Base-by-base conservation (phyloP, 2,888 invertebrate species). In the Diaperis boleti region DNA sequence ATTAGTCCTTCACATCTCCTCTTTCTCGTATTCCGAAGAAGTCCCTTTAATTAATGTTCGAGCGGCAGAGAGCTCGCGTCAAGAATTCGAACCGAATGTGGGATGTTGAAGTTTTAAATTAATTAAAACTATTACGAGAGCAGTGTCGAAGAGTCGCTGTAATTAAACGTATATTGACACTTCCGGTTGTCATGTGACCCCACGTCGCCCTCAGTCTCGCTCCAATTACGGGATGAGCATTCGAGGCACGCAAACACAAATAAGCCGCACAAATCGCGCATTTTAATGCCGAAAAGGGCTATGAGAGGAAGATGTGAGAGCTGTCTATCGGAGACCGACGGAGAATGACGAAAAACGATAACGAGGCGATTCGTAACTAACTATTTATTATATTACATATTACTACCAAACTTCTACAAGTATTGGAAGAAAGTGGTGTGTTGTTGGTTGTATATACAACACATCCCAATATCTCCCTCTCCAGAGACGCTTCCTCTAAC, bases 131-230 rank as follows among this genome's bases (percentile, higher is more conserved):
- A 65, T 70, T 66, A 44, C 35, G 66, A 56, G 56, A n/a, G n/a
- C 64, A 67, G 65, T 70, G 72, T 73, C 69, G 67, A 69, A 74
- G 55, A 20, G 70, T 69, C 68, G 66, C 61, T 63, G 71, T 72
- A 76, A 76, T 76, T 76, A 75, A 76, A 75, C 71, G 72, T 74
- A 74, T 74, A 76, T 76, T 74, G 76, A 76, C 76, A 72, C 74
- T 74, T 75, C 72, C 74, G 71, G 64, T 71, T 69, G 69, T 65
- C 65, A 64, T 68, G 64, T 67, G 68, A 73, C 68, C 73, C 67
- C 68, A 44, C 69, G 59, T 62, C 65, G 65, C 63, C 66, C 45
- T 56, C 59, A 68, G 61, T n/a, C n/a, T n/a, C 69, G 62, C 63
- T 66, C 67, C 68, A 69, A 69, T 71, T 69, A 66, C 60, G 54